phyloP scores from a whole-genome alignment of 1,140 invertebrate species.

The Zaprionus capensis region DNA sequence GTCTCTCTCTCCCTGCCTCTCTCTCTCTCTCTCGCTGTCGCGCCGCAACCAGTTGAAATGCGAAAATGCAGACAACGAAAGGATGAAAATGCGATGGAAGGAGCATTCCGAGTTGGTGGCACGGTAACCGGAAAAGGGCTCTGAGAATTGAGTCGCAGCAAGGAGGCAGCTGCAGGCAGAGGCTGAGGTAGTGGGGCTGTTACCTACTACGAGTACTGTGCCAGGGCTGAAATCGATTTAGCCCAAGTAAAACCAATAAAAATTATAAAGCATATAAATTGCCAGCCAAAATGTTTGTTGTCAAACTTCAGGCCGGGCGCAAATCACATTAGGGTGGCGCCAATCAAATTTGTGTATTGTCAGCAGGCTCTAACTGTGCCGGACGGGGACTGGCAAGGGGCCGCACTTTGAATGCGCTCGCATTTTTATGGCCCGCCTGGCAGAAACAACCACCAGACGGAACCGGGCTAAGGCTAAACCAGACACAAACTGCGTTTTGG shows the following conservation, averaged over 20 bases:
- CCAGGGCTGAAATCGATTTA: conserved; percentile 56
- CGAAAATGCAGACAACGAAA: conserved; percentile 35
- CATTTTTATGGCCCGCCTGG: conserved; percentile 38
- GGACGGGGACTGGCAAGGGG: neutral
- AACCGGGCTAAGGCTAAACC: conserved; percentile 1
- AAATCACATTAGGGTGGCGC: conserved; percentile 69
- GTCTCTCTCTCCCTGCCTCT: neutral
- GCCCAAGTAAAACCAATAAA: conserved; percentile 63
- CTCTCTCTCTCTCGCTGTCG: neutral
- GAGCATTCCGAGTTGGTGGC: neutral
- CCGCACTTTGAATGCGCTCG: conserved; percentile 14
- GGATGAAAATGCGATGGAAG: conserved; percentile 35
- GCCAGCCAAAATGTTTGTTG: conserved; percentile 73
- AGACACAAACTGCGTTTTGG: conserved; percentile 18
- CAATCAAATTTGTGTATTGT: conserved; percentile 70
- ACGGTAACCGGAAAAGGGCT: conserved; percentile 2
- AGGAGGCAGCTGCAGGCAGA: neutral
- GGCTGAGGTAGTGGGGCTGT: neutral
- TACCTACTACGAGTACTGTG: conserved; percentile 10
- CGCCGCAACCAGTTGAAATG: conserved; percentile 25
- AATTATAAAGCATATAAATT: conserved; percentile 68
- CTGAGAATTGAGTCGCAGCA: neutral
- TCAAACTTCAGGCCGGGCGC: conserved; percentile 52
- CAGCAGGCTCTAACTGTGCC: conserved; percentile 15
- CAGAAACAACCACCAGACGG: conserved; percentile 45